phyloP scores from a whole-genome alignment of 2,113 vertebrate genomes.

The Passer domesticus region DNA sequence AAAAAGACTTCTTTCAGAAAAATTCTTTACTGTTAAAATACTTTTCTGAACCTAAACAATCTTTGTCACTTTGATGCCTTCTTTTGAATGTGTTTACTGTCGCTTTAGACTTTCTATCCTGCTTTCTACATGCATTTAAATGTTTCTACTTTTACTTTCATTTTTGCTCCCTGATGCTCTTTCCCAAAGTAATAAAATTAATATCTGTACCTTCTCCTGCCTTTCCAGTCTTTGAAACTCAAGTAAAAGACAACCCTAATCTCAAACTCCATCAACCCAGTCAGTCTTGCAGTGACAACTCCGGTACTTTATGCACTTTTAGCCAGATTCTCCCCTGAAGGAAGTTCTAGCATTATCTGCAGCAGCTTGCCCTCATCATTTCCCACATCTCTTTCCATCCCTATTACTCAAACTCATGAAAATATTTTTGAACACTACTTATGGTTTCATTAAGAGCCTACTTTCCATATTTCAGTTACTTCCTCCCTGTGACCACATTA shows the following conservation, averaged over 20 bases:
- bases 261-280: neutral
- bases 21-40: neutral
- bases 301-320: neutral
- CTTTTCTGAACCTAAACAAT: neutral
- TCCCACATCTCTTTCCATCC: neutral
- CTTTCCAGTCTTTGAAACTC: neutral
- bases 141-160: neutral
- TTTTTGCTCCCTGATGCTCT: neutral
- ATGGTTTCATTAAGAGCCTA: neutral
- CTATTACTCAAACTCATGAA: neutral
- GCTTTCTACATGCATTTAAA: neutral
- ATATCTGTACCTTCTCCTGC: neutral
- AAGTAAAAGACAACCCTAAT: neutral
- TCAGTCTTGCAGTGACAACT: neutral
- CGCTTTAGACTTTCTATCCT: neutral
- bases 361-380: neutral
- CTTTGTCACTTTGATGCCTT: neutral
- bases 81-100: neutral
- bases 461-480: neutral
- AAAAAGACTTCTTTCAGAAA: neutral
- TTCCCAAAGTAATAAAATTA: neutral
- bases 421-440: neutral
- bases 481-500: neutral
- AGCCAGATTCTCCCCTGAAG: neutral
- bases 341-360: neutral